Evolutionary conservation across 2,888 invertebrate species (phyloP), one percentile per base, ranked within the genome.

Genomic region (Pterostichus madidus): DNA sequence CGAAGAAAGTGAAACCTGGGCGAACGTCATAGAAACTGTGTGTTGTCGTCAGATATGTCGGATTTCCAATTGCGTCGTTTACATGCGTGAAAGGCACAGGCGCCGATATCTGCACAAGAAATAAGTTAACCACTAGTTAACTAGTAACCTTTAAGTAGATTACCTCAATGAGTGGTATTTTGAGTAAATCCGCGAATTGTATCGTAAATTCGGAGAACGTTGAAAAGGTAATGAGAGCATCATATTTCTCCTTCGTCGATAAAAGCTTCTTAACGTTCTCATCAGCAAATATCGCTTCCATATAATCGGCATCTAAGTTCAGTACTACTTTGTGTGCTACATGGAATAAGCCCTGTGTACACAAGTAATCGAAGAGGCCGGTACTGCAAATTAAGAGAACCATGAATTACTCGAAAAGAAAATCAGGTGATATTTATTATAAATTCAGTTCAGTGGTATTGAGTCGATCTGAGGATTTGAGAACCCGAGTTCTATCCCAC

Each of bases 81-180:
- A 80, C 24, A 10, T 71, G 71, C 7, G 24, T 44, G 7, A 80
- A 53, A 10, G 80, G 80, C 17, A 56, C 39, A n/a, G 80, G 68
- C 15, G 80, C 52, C 35, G 71, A 80, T 17, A 80, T 56, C 80
- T 80, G 17, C 32, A 71, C 46, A 71, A n/a, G 5, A 17, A 15
- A 78, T 15, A n/a, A 61, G 24, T 77, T 53, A 11, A 39, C 39
- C 5, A 39, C 7, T 8, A 39, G 39, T 39, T 10, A 39, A 59
- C 39, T 44, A 44, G 2, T 76, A 3, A 49, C 31, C 35, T 31
- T 1, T 59, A 59, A 59, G 59, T 59, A 24, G n/a, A 7, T 49
- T 71, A 80, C 80, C 71, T 80, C 64, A 53, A 80, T 71, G 31
- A 80, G 71, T 52, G 80, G 80, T 35, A 53, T 15, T n/a, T 80